Conservation (phyloP, 2,113 vertebrate species). For the Notarius lentiginosus region DNA sequence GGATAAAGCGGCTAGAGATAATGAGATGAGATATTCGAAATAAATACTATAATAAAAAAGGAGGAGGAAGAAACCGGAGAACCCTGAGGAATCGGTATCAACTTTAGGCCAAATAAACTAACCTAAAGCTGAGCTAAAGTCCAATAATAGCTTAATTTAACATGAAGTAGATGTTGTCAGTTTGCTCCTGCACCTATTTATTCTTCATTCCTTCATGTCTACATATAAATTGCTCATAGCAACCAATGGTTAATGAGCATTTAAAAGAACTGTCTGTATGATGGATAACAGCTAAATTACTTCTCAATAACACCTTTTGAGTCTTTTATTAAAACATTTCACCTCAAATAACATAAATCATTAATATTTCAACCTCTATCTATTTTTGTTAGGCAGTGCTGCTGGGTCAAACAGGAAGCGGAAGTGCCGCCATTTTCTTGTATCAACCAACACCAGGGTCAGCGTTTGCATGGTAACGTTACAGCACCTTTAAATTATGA, state of each 20-base stretch:
- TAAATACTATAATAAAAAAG: too few relatives aligned
- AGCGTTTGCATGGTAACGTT: slow-evolving; percentile 32
- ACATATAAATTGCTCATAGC: not conserved
- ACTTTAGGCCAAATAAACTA: not conserved
- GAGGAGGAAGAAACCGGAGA: not conserved
- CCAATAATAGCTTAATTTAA: not conserved
- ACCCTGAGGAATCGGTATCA: not conserved
- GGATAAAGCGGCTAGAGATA: too few relatives aligned
- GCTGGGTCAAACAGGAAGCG: slow-evolving; percentile 73
- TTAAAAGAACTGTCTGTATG: not conserved
- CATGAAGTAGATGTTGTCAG: not conserved
- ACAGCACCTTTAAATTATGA: slow-evolving; percentile 23
- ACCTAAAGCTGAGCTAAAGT: not conserved
- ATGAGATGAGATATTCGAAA: too few relatives aligned
- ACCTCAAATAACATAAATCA: not conserved
- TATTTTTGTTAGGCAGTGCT: slow-evolving; percentile 53
- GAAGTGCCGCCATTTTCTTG: slow-evolving; percentile 80
- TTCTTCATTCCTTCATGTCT: not conserved
- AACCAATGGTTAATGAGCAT: not conserved
- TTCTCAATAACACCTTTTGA: not conserved
- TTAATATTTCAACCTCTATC: not conserved
- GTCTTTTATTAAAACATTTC: not conserved
- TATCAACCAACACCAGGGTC: slow-evolving; percentile 73
- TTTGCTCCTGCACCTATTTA: not conserved
- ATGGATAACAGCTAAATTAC: not conserved